phyloP scores from a whole-genome alignment of 2,888 invertebrate species.

The Hypolimnas misippus region DNA sequence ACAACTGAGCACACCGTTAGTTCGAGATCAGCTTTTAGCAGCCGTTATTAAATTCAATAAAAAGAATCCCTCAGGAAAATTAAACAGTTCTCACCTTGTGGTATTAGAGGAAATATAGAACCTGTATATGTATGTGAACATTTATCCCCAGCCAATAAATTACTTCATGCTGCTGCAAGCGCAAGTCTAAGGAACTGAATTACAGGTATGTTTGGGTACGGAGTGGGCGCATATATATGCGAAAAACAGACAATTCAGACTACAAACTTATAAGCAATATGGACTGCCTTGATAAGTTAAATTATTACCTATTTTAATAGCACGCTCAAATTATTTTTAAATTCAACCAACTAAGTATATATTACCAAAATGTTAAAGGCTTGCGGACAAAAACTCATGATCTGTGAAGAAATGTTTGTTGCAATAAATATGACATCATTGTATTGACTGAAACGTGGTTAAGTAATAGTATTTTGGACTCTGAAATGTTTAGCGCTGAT shows the following conservation, averaged over 20 bases:
- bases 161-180: slow-evolving; percentile 39
- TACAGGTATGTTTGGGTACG: slow-evolving; percentile 39
- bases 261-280: not conserved
- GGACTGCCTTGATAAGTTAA: not conserved
- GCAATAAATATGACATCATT: slow-evolving; percentile 2
- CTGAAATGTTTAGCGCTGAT: not conserved
- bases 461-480: not conserved
- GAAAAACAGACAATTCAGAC: slow-evolving; percentile 27
- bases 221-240: slow-evolving; percentile 40
- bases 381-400: not conserved
- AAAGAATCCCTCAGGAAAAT: slow-evolving; percentile 10
- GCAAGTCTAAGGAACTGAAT: slow-evolving; percentile 34
- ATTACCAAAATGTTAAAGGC: slow-evolving; percentile 17
- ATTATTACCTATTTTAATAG: not conserved
- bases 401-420: not conserved
- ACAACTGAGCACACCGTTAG: not conserved
- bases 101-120: slow-evolving; percentile 16
- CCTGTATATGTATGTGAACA: slow-evolving; percentile 43
- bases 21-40: slow-evolving; percentile 19
- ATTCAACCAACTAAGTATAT: not conserved
- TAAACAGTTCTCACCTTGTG: slow-evolving; percentile 13
- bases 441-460: not conserved
- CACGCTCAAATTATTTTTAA: not conserved
- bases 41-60: slow-evolving; percentile 20
- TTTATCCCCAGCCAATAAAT: slow-evolving; percentile 40